Conservation (phyloP, 2,888 invertebrate genomes). For the Stenichneumon culpator region DNA sequence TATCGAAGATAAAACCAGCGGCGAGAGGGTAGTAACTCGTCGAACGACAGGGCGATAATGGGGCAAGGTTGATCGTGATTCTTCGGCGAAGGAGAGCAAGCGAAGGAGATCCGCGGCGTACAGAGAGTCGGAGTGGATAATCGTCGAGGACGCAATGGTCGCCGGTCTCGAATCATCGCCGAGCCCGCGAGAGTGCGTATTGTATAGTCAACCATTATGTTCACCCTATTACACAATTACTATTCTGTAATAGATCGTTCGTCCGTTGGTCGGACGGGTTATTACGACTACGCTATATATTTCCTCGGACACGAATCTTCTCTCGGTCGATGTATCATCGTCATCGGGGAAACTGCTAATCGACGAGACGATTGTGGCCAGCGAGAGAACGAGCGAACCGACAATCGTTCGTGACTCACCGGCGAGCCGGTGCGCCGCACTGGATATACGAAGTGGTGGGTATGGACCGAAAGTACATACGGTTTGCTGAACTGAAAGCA, state of each 20-base stretch:
- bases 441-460: conserved; percentile 32
- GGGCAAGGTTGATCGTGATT: conserved; percentile 51
- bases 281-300: conserved; percentile 38
- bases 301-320: conserved; percentile 46
- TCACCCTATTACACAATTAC: conserved; percentile 64
- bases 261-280: conserved; percentile 37
- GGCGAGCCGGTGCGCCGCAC: conserved; percentile 30
- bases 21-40: conserved; percentile 3
- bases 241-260: conserved; percentile 58
- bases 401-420: conserved; percentile 65
- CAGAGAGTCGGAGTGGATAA: conserved; percentile 53
- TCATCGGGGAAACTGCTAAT: conserved; percentile 22
- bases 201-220: conserved; percentile 32
- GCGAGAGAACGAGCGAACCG: conserved; percentile 39
- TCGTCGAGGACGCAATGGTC: conserved; percentile 57
- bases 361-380: conserved; percentile 37
- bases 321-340: conserved; percentile 61
- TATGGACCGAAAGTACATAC: conserved; percentile 51
- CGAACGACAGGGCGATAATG: conserved; percentile 51
- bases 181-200: conserved; percentile 29
- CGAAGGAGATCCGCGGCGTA: conserved; percentile 11
- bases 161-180: conserved; percentile 33
- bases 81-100: conserved; percentile 41
- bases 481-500: conserved; percentile 62
- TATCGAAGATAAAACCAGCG: neutral